These are phyloP conservation scores for Watsonalla cultraria DNA, from an alignment of 2,888 invertebrate species.

Conservation along the genomic window DNA sequence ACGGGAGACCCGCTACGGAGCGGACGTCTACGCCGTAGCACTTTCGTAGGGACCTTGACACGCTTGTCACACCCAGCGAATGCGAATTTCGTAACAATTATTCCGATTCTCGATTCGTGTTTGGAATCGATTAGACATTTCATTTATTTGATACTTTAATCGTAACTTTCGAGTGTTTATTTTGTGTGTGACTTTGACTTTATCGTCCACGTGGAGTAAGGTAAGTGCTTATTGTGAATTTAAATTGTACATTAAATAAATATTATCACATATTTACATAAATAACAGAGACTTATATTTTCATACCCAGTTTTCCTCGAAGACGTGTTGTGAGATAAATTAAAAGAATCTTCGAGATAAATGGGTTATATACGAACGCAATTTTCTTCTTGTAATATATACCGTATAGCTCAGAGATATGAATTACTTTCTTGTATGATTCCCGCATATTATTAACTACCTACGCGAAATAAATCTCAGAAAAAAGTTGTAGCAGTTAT, in stretches of 20 bases:
- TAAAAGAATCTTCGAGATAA: too few species aligned
- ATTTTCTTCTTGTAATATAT: too few species aligned
- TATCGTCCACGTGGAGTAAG: slow-evolving; percentile 38
- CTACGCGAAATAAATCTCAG: too few species aligned
- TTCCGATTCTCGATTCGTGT: not conserved
- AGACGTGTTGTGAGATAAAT: too few species aligned
- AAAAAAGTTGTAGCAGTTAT: too few species aligned
- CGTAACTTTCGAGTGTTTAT: slow-evolving; percentile 26
- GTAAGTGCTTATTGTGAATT: slow-evolving; percentile 31
- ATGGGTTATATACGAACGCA: too few species aligned
- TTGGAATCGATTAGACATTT: not conserved
- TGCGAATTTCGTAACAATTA: slow-evolving; percentile 17
- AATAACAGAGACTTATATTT: too few species aligned
- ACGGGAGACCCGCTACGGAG: slow-evolving; percentile 67
- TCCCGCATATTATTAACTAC: too few species aligned
- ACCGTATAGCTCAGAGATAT: too few species aligned
- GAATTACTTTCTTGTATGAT: too few species aligned
- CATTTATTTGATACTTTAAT: slow-evolving; percentile 3
- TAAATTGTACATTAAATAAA: not conserved
- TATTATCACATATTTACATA: too few species aligned
- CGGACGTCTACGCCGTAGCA: slow-evolving; percentile 68
- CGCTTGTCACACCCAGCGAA: slow-evolving; percentile 58
- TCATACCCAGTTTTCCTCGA: too few species aligned
- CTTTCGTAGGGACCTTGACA: slow-evolving; percentile 56
- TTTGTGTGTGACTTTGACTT: slow-evolving; percentile 39